Percentiles rank a stretch among this genome's conserved stretches.
phyloP scores from a whole-genome alignment of 2,888 invertebrate species.

The Limnephilus auricula region DNA sequence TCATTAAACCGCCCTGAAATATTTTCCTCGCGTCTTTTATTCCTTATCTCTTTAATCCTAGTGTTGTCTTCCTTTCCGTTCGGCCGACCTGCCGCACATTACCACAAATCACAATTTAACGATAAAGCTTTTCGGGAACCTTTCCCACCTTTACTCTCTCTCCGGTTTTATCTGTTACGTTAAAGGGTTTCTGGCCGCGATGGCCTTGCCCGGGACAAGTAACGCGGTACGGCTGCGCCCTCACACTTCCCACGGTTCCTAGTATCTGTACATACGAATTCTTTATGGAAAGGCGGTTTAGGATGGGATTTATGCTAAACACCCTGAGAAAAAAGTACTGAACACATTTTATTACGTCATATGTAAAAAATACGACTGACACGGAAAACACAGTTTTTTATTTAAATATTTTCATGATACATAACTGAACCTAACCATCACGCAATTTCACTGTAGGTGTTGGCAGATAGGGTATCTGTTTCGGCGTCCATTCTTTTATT shows the following conservation, averaged over 20 bases:
- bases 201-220: not conserved
- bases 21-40: not conserved
- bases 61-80: slow-evolving; percentile 17
- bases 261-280: not conserved
- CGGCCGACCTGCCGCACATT: slow-evolving; percentile 27
- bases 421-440: not conserved
- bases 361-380: not conserved
- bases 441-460: not conserved
- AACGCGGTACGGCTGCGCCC: not conserved
- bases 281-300: not conserved
- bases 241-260: not conserved
- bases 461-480: not conserved
- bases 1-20: slow-evolving; percentile 12
- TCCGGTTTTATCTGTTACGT: not conserved
- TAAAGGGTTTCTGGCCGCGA: slow-evolving; percentile 13
- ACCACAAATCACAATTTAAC: slow-evolving; percentile 49
- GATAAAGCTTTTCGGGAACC: slow-evolving; percentile 37
- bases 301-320: not conserved
- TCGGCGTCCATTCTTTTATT: too few relatives aligned
- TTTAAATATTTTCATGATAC: not conserved
- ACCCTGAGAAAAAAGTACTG: not conserved
- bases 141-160: slow-evolving; percentile 27
- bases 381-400: not conserved
- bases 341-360: not conserved
- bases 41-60: slow-evolving; percentile 19